phyloP scores from a whole-genome alignment of 2,888 invertebrate genomes.

The Leistus spinibarbis region DNA sequence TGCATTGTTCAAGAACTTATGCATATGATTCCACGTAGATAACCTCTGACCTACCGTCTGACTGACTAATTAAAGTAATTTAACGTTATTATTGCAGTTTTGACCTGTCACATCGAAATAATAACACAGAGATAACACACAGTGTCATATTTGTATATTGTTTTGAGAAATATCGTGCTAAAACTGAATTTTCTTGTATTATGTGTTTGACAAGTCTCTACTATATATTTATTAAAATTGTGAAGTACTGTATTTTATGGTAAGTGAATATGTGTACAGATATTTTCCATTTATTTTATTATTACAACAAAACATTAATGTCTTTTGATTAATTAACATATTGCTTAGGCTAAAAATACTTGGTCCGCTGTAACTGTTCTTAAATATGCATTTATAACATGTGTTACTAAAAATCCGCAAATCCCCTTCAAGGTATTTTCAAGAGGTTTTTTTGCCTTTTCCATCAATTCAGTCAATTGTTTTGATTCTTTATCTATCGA shows the following conservation, averaged over 20 bases:
- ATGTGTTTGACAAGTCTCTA: background rate
- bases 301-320: too few species aligned
- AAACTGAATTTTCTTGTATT: background rate
- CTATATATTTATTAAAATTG: too few species aligned
- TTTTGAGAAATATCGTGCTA: background rate
- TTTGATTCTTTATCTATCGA: background rate
- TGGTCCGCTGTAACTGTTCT: constrained; percentile 9
- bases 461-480: background rate
- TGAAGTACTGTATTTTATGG: too few species aligned
- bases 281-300: too few species aligned
- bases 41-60: background rate
- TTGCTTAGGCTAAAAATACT: constrained; percentile 16
- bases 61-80: background rate
- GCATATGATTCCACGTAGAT: background rate
- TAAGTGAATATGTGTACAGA: too few species aligned
- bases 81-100: background rate
- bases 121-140: background rate
- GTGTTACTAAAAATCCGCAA: constrained; percentile 18
- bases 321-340: background rate
- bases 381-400: constrained; percentile 6
- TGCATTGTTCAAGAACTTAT: background rate
- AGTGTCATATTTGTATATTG: background rate
- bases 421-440: constrained; percentile 6
- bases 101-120: background rate
- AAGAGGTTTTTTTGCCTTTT: constrained; percentile 2